A percentile compares a stretch with the other conserved stretches of the same genome.
phyloP scores from a whole-genome alignment of 2,888 invertebrate species.

The Cyclophora punctaria region DNA sequence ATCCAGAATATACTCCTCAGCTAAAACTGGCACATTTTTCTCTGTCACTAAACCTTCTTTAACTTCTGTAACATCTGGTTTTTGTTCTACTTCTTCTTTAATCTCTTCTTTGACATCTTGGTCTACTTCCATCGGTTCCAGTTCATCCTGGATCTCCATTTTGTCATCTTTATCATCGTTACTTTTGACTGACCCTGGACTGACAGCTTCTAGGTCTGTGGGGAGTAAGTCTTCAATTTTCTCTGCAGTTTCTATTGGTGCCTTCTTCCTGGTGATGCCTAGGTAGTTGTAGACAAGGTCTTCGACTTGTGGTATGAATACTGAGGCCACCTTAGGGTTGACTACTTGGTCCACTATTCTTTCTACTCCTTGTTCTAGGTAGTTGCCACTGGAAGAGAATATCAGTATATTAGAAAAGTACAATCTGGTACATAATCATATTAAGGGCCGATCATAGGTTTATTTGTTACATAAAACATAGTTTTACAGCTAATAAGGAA shows the following conservation, averaged over 20 bases:
- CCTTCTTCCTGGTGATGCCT: constrained; percentile 83
- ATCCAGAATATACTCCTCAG: constrained; percentile 55
- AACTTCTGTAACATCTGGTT: constrained; percentile 68
- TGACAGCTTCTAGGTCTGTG: constrained; percentile 86
- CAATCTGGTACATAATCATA: too few species aligned
- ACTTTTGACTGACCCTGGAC: constrained; percentile 84
- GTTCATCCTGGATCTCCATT: constrained; percentile 36
- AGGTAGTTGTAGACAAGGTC: constrained; percentile 91
- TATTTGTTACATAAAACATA: too few species aligned
- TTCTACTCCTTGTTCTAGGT: constrained; percentile 92
- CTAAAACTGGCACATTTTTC: constrained; percentile 44
- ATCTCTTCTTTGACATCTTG: constrained; percentile 29
- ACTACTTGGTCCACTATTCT: constrained; percentile 97
- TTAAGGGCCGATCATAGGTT: too few species aligned
- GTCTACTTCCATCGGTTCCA: constrained; percentile 36
- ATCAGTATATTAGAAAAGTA: too few species aligned
- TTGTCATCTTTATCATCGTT: constrained; percentile 56
- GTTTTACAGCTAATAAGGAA: too few species aligned
- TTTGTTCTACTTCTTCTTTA: constrained; percentile 27
- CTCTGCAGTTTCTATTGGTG: constrained; percentile 41
- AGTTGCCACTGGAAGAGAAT: constrained; percentile 81
- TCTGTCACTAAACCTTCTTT: constrained; percentile 39
- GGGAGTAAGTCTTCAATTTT: constrained; percentile 76
- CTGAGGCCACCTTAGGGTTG: constrained; percentile 90
- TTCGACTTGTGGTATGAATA: constrained; percentile 93